Conservation (phyloP, 2,797 vertebrate species). For the Mallotus villosus region DNA sequence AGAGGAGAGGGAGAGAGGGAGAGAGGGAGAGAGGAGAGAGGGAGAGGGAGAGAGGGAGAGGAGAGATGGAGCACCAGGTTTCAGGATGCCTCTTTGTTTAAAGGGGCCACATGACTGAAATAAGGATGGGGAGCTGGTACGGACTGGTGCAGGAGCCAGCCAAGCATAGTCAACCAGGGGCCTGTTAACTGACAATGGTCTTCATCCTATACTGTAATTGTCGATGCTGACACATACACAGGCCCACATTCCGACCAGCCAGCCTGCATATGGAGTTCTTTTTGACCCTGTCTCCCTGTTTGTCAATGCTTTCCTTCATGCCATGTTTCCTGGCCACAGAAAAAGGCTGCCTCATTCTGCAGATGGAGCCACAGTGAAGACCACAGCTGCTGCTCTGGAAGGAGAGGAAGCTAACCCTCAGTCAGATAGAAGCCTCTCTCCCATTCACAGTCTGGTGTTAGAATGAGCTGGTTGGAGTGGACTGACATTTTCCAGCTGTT, state of each 20-base stretch:
- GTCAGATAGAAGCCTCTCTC: neutral
- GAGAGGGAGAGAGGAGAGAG: neutral
- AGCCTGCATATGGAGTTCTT: constrained; percentile 40
- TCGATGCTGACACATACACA: constrained; percentile 27
- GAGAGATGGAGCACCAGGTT: constrained; percentile 7
- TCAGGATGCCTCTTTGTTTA: constrained; percentile 64
- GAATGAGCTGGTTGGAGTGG: neutral
- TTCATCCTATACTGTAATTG: constrained; percentile 34
- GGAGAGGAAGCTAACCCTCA: constrained; percentile 7
- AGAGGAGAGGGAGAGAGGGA: neutral
- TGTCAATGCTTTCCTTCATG: constrained; percentile 32
- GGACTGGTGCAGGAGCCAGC: constrained; percentile 38
- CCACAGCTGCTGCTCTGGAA: neutral
- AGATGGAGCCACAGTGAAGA: constrained; percentile 8
- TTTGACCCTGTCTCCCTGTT: constrained; percentile 22
- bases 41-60: neutral
- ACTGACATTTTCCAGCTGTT: neutral
- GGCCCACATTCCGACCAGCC: constrained; percentile 5
- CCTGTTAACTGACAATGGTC: constrained; percentile 25
- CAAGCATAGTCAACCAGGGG: constrained; percentile 11
- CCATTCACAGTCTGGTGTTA: neutral
- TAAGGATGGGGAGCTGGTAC: constrained; percentile 61
- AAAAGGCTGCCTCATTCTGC: constrained; percentile 19
- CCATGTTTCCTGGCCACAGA: constrained; percentile 11
- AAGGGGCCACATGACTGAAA: constrained; percentile 56